phyloP scores from a whole-genome alignment of 2,113 vertebrate species.

The Tragelaphus buxtoni region DNA sequence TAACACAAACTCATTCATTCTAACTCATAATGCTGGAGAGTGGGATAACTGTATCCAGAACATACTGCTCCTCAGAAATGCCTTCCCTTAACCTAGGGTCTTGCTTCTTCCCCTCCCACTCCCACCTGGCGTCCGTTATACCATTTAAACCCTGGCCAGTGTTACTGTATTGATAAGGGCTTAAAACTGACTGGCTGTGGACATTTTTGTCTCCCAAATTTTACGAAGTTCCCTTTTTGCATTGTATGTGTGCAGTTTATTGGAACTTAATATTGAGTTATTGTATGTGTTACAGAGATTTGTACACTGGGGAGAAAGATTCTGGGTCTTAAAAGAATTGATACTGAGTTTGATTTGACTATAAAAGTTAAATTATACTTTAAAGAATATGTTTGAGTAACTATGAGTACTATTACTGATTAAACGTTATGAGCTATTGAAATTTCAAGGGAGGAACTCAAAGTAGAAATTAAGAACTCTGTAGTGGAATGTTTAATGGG shows the following conservation, averaged over 20 bases:
- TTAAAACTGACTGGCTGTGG: neutral
- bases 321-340: neutral
- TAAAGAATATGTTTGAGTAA: neutral
- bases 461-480: neutral
- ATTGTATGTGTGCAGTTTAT: neutral
- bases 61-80: neutral
- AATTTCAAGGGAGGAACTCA: neutral
- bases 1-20: neutral
- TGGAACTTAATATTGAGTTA: neutral
- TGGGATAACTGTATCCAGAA: neutral
- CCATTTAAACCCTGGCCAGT: neutral
- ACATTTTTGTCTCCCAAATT: neutral
- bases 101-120: neutral
- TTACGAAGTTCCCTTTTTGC: neutral
- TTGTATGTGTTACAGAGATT: neutral
- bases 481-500: neutral
- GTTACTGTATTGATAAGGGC: neutral
- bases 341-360: neutral
- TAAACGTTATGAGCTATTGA: neutral
- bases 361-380: neutral
- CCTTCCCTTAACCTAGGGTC: neutral
- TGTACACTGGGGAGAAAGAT: neutral
- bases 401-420: neutral
- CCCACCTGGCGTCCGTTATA: accelerated
- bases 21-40: neutral